Conservation (phyloP, 2,797 vertebrate species). For the Linurgus olivaceus region DNA sequence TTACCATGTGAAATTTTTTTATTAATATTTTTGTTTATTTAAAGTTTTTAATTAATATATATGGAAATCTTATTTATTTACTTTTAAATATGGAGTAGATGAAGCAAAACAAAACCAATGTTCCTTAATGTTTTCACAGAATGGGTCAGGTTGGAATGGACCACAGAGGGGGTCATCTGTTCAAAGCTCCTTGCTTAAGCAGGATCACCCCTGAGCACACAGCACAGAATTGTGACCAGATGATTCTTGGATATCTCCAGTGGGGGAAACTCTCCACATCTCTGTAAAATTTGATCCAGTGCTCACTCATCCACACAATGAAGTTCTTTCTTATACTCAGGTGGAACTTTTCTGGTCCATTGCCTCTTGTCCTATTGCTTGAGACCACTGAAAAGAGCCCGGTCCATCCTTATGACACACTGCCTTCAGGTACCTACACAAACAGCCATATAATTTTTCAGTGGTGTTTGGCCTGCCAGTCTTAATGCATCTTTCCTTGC, state of each 20-base stretch:
- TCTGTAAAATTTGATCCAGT: background rate
- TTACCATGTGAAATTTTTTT: background rate
- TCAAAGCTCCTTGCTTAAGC: background rate
- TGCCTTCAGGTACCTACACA: background rate
- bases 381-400: background rate
- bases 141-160: background rate
- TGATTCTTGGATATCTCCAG: background rate
- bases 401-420: too few species aligned
- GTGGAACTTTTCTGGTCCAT: background rate
- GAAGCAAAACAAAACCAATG: background rate
- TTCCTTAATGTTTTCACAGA: background rate
- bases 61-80: background rate
- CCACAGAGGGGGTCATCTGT: too few species aligned
- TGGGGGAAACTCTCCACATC: background rate
- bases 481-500: background rate
- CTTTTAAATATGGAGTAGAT: background rate
- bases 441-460: background rate
- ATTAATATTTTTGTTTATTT: background rate
- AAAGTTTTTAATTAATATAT: background rate
- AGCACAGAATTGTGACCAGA: background rate
- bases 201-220: too few species aligned
- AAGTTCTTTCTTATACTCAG: background rate
- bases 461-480: background rate
- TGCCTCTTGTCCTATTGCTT: background rate
- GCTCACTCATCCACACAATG: too few species aligned